Percentiles rank a stretch among this genome's conserved stretches.
These are phyloP conservation scores for Orestias chungarensis DNA, from an alignment of 2,797 vertebrate species.

Conservation along the genomic window DNA sequence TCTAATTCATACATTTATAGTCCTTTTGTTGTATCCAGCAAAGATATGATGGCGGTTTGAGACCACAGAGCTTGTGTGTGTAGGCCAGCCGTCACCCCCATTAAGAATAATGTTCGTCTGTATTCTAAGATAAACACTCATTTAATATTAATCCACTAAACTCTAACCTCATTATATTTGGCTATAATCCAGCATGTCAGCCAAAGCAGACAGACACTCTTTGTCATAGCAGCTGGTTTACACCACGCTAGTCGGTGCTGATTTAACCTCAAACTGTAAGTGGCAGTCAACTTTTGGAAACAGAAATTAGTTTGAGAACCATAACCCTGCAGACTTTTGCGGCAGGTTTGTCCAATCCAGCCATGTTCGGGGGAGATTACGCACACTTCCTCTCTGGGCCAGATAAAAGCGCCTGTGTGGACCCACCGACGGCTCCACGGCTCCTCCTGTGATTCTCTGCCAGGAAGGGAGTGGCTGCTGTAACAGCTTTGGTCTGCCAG, in stretches of 20 bases:
- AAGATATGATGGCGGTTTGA: too few relatives aligned
- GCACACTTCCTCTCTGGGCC: slow-evolving; percentile 38
- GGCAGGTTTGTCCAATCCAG: not conserved
- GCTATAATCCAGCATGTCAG: too few relatives aligned
- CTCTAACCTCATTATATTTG: too few relatives aligned
- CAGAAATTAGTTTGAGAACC: not conserved
- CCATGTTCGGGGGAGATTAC: not conserved
- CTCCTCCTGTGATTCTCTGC: slow-evolving; percentile 40
- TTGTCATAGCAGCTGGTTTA: not conserved
- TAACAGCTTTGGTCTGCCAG: slow-evolving; percentile 38
- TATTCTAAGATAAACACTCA: too few relatives aligned
- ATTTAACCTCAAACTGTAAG: slow-evolving; percentile 6
- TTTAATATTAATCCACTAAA: too few relatives aligned
- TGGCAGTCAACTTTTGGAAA: not conserved
- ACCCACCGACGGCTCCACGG: slow-evolving; percentile 5
- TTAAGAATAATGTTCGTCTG: too few relatives aligned
- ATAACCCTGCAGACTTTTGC: not conserved
- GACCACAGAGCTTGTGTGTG: too few relatives aligned
- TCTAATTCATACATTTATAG: too few relatives aligned
- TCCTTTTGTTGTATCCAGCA: too few relatives aligned
- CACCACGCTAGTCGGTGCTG: not conserved
- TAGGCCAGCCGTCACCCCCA: too few relatives aligned
- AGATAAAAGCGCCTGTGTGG: slow-evolving; percentile 42
- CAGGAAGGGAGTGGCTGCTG: slow-evolving; percentile 31
- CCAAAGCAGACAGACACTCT: not conserved